Conservation (phyloP, 2,797 vertebrate genomes). For the Chiloscyllium punctatum region DNA sequence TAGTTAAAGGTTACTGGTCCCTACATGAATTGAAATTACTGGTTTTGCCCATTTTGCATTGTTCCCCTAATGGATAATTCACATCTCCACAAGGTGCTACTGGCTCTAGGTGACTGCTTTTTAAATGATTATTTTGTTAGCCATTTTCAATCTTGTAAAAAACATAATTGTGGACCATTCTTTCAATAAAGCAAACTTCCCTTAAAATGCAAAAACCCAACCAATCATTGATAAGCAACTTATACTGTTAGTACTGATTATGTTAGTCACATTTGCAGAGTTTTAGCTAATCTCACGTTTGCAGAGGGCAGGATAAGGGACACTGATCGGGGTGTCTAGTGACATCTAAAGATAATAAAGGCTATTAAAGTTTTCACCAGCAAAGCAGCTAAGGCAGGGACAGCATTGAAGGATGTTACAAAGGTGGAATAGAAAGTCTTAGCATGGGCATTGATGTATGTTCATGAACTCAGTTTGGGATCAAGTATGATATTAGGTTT, state of each 20-base stretch:
- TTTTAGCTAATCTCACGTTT: not conserved
- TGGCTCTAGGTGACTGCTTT: not conserved
- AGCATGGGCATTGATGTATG: too few species aligned
- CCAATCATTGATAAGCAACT: not conserved
- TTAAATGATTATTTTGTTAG: not conserved
- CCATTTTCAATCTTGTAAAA: not conserved
- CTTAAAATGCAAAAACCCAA: not conserved
- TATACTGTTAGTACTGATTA: not conserved
- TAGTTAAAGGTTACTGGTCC: too few species aligned
- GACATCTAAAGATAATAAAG: too few species aligned
- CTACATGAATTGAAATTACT: too few species aligned
- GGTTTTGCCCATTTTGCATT: not conserved
- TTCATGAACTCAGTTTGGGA: too few species aligned
- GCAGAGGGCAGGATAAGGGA: not conserved
- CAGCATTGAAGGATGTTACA: too few species aligned
- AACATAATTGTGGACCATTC: not conserved
- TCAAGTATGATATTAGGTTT: too few species aligned
- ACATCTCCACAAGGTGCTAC: not conserved
- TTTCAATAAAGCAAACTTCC: not conserved
- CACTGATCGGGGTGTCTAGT: not conserved
- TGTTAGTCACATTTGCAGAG: not conserved
- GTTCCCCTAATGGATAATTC: not conserved
- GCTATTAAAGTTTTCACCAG: too few species aligned
- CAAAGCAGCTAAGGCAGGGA: too few species aligned
- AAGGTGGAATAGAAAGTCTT: too few species aligned